These are phyloP conservation scores for Alexandromys fortis DNA, from an alignment of 2,113 vertebrate genomes.

Conservation along the genomic window DNA sequence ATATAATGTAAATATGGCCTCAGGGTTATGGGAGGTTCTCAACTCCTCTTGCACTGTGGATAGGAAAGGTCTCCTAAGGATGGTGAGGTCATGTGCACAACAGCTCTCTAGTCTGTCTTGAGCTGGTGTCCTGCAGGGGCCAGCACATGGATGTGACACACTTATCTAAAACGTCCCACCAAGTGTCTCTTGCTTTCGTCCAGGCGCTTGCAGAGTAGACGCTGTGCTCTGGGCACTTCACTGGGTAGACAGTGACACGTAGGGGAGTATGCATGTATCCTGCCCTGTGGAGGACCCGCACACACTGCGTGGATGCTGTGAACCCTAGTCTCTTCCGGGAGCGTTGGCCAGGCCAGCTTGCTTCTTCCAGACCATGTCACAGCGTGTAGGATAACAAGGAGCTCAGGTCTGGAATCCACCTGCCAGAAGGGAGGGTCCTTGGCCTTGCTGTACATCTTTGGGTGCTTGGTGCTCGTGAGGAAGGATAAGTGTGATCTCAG, in stretches of 20 bases:
- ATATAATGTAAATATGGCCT: not conserved
- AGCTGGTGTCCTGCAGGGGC: not conserved
- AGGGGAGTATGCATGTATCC: too few relatives aligned
- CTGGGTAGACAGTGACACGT: not conserved
- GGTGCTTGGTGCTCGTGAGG: not conserved
- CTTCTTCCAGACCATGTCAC: not conserved
- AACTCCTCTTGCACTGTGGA: fast-evolving
- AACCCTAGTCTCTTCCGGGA: conserved; percentile 12
- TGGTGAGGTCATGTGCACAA: fast-evolving
- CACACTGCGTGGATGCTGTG: fast-evolving
- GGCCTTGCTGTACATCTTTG: not conserved
- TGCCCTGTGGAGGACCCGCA: fast-evolving
- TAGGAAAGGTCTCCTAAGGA: fast-evolving
- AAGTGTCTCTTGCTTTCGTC: fast-evolving
- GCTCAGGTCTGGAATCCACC: not conserved
- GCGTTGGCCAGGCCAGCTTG: fast-evolving
- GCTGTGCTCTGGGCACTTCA: fast-evolving
- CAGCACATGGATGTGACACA: fast-evolving
- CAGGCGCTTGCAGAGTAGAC: too few relatives aligned
- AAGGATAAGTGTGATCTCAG: not conserved
- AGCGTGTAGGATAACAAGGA: not conserved
- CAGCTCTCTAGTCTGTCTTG: too few relatives aligned
- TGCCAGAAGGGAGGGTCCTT: not conserved
- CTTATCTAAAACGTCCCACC: too few relatives aligned
- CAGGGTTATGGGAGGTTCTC: fast-evolving